Evolutionary conservation across 2,888 invertebrate genomes (phyloP), one percentile per base, ranked within the genome.

Genomic region (Hololepta plana): DNA sequence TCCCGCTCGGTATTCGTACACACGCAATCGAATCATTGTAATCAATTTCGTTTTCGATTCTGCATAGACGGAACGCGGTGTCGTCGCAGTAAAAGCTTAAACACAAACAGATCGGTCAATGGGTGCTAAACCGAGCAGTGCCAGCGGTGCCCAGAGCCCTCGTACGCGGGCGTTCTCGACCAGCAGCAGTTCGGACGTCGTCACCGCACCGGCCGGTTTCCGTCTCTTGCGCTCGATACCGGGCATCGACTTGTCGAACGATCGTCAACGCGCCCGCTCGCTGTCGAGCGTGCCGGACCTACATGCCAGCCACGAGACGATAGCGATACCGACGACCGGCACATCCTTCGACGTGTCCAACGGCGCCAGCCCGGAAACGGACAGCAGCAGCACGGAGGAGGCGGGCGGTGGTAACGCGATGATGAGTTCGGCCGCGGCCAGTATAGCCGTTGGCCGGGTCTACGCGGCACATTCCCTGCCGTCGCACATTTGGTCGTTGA

Each of bases 401-500:
- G 63, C 65, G 25, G 59, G 57, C 17, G 17, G n/a, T n/a, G n/a
- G n/a, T 17, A 17, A 7, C 30, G 51, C 62, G 32, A 60, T 59
- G 32, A 32, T 46, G 12, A 53, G 56, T 29, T 44, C 51, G 13
- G 46, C 51, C 29, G 53, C 55, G 19, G 54, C 57, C 15, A 55
- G 54, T 33, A 58, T 73, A 36, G 68, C 72, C 30, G 62, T 76
- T 26, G 76, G 81, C 32, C 62, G 82, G 37, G 82, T 84, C 16
- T 84, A 81, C 48, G 76, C 84, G 33, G 82, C 85, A 43, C 84
- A 85, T 55, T 85, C 84, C 43, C 62, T 85, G 59, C 85, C 85
- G 49, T 81, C 84, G 41, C 85, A 85, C 59, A 82, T 87, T 62
- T 85, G 84, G 82, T 82, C 85, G 41, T 64, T 85, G 45, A 84